A percentile compares a stretch with the other conserved stretches of the same genome.
Conservation (phyloP, 2,888 invertebrate genomes). For the Plebejus argus region DNA sequence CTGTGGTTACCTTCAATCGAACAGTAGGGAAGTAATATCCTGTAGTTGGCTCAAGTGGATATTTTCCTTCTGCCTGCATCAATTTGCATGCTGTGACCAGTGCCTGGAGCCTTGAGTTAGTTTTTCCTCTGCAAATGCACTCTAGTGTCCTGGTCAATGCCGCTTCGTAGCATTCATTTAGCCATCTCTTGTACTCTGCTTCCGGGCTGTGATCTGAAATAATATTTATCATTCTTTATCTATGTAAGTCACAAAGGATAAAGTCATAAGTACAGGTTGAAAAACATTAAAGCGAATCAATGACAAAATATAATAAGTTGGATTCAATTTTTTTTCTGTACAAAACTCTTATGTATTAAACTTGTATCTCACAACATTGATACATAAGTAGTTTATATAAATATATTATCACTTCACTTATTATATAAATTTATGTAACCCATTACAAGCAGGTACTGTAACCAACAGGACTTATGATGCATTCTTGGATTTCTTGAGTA, state of each 20-base stretch:
- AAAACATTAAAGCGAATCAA: no score
- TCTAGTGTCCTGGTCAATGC: constrained; percentile 80
- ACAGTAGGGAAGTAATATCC: constrained; percentile 84
- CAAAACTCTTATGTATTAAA: neutral
- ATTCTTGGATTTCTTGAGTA: neutral
- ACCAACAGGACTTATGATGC: neutral
- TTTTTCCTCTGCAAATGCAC: constrained; percentile 78
- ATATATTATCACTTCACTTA: neutral
- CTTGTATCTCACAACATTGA: neutral
- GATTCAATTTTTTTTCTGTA: neutral
- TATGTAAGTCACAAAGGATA: no score
- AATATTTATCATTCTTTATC: neutral
- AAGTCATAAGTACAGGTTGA: no score
- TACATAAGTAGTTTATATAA: constrained; percentile 23
- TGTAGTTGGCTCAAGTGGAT: constrained; percentile 79
- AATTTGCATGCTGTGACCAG: constrained; percentile 87
- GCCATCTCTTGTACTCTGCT: constrained; percentile 84
- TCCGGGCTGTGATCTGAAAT: constrained; percentile 74
- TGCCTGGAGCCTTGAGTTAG: constrained; percentile 81
- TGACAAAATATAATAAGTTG: no score
- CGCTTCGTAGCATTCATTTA: constrained; percentile 85
- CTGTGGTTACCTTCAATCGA: constrained; percentile 85
- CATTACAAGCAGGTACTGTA: neutral
- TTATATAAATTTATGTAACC: constrained; percentile 11
- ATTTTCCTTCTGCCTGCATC: constrained; percentile 85